phyloP scores from a whole-genome alignment of 2,888 invertebrate genomes.

The Eustalomyia histrio region DNA sequence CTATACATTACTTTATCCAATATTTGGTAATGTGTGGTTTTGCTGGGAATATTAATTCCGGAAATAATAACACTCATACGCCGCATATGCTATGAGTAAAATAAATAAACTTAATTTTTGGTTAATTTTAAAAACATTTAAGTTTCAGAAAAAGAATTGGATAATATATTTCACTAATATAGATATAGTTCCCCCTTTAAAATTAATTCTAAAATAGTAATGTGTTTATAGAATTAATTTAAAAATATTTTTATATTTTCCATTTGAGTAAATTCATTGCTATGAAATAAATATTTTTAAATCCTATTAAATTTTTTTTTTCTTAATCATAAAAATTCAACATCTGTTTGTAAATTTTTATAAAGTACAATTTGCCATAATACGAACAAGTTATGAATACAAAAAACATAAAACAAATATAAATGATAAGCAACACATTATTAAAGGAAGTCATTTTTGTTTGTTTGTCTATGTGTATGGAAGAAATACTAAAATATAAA shows the following conservation, averaged over 20 bases:
- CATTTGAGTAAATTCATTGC: background rate
- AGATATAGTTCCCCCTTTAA: no score
- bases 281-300: background rate
- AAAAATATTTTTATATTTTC: background rate
- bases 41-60: no score
- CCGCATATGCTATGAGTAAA: no score
- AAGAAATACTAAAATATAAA: background rate
- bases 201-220: no score
- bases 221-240: background rate
- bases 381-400: background rate
- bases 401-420: background rate
- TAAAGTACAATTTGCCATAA: background rate
- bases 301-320: background rate
- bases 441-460: background rate
- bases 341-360: background rate
- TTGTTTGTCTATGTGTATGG: background rate
- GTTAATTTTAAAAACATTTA: no score
- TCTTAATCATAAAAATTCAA: no score
- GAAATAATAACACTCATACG: no score
- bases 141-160: no score
- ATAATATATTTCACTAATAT: no score
- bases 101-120: no score
- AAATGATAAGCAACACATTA: slow-evolving; percentile 7
- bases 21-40: no score
- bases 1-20: no score